Evolutionary conservation across 1,140 invertebrate species (phyloP), one percentile per base, ranked within the genome.

Genomic region (Rhynchophorus ferrugineus): DNA sequence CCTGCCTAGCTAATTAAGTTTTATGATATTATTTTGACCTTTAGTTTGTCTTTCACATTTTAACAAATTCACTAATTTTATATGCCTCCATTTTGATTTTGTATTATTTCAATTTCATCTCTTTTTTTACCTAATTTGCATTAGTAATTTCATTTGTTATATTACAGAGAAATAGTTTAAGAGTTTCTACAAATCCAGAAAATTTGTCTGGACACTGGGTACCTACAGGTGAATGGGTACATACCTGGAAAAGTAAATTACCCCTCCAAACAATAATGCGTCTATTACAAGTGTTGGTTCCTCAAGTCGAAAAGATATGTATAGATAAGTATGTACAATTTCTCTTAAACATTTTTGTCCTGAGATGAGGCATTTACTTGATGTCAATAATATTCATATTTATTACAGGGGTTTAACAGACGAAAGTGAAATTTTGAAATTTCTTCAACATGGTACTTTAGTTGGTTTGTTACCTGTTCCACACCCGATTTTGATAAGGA

Each of bases 241-340:
- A 87, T 57, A 86, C 89, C 3, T 99, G 96, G 96, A 95, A 98
- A 68, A 84, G 82, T 46, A 98, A 98, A 75, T 73, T 99, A 50
- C 96, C 96, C 1, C 71, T 99, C 43, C 95, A 99, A 76, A 99
- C 95, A 20, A 98, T 99, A 54, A 98, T 99, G 95, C 78, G 96
- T 60, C 78, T 99, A 61, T 74, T 99, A 35, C 96, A 99, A 77
- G 96, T 99, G 9, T 74, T 99, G 1, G 96, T 99, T 38, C 96
- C 97, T 39, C 96, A 99, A 77, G 96, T 99, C 7, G 96, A 99
- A 74, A 99, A 99, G 76, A 99, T 99, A 61, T 99, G 96, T 72
- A 98, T 99, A 65, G 96, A 99, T 71, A 98, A 98, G 92, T 97
- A 71, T 78, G 81, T 76, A 2, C n/a, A n/a, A n/a, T n/a, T n/a